Conservation (phyloP, 2,113 vertebrate species). For the Actenoides lindsayi region DNA sequence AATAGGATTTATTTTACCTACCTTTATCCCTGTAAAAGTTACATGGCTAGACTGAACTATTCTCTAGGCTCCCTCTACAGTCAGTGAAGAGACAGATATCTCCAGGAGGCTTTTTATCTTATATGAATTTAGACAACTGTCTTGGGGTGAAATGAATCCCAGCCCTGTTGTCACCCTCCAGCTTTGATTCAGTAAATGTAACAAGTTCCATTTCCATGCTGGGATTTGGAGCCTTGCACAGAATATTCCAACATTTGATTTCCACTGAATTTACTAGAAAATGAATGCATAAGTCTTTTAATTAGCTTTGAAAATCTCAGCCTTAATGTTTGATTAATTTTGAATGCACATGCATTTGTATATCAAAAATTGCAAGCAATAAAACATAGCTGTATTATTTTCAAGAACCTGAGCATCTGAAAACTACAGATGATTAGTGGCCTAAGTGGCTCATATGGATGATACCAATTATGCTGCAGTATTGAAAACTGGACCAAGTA, state of each 20-base stretch:
- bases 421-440: neutral
- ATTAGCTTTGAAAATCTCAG: slow-evolving; percentile 30
- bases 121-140: slow-evolving; percentile 60
- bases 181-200: slow-evolving; percentile 46
- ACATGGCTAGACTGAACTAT: neutral
- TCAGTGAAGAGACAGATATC: slow-evolving; percentile 30
- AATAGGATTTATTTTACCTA: slow-evolving; percentile 23
- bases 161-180: slow-evolving; percentile 41
- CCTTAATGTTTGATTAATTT: slow-evolving; percentile 6
- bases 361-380: neutral
- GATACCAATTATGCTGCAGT: neutral
- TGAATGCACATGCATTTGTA: neutral
- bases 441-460: neutral
- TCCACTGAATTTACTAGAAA: slow-evolving; percentile 20
- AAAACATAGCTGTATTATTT: neutral
- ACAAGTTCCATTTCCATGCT: slow-evolving; percentile 3
- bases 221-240: slow-evolving; percentile 38
- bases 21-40: slow-evolving; percentile 9
- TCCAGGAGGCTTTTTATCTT: slow-evolving; percentile 58
- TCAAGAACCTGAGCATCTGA: neutral
- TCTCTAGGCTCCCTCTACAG: slow-evolving; percentile 58
- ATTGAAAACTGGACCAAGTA: neutral
- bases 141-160: slow-evolving; percentile 57
- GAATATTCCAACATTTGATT: slow-evolving; percentile 14
- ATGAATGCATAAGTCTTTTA: neutral